Percentiles rank a stretch among this genome's conserved stretches.
Evolutionary conservation across 2,888 invertebrate species (phyloP).

Genomic region (Chironomus riparius): DNA sequence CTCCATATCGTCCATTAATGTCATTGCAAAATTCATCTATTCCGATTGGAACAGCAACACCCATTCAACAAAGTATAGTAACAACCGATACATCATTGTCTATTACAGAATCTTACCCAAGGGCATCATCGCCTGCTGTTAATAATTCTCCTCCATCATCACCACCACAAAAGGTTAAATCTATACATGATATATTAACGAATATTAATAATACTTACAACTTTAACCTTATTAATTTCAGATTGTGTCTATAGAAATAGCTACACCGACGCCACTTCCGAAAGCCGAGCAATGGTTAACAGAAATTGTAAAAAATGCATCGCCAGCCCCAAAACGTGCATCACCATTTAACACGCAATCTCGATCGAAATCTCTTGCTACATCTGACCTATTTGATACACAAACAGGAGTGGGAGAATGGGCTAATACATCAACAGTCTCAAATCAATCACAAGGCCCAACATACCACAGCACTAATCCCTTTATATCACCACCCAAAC

Average conservation of each 20-base stretch:
- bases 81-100: background rate
- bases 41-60: conserved; percentile 30
- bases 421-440: conserved; percentile 49
- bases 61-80: conserved; percentile 1
- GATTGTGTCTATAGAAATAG: conserved; percentile 38
- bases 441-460: conserved; percentile 40
- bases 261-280: conserved; percentile 47
- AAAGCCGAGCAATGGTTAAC: conserved; percentile 80
- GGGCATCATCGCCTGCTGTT: background rate
- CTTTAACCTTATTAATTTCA: background rate
- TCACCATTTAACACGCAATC: conserved; percentile 49
- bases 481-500: conserved; percentile 43
- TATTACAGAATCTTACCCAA: background rate
- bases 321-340: conserved; percentile 47
- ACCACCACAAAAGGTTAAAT: conserved; percentile 29
- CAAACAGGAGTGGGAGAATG: conserved; percentile 52
- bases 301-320: conserved; percentile 55
- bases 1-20: conserved; percentile 33
- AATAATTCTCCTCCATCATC: conserved; percentile 27
- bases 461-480: conserved; percentile 41
- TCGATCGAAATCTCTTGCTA: conserved; percentile 50
- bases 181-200: background rate
- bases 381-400: conserved; percentile 49
- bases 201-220: conserved; percentile 19
- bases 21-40: conserved; percentile 33